Conservation (phyloP, 2,113 vertebrate species). For the Charadrius vociferus region DNA sequence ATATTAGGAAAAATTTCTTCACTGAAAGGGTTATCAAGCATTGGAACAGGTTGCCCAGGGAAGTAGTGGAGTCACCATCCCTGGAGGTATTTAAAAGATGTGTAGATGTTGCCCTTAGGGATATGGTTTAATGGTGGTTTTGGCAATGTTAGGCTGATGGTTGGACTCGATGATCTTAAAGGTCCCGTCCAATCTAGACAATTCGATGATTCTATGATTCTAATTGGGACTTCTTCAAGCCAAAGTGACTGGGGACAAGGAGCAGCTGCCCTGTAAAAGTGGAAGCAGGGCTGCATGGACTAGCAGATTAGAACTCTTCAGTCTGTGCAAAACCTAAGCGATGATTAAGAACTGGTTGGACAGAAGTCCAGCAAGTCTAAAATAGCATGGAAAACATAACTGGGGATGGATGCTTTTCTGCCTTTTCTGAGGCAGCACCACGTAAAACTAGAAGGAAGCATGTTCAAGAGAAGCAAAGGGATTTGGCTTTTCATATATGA, state of each 20-base stretch:
- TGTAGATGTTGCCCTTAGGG: no score
- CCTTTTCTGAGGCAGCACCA: background rate
- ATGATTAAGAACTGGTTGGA: background rate
- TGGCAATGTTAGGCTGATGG: no score
- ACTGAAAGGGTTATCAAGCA: no score
- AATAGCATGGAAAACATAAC: background rate
- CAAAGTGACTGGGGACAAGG: background rate
- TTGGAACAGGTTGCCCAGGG: no score
- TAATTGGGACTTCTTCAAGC: background rate
- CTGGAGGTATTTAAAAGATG: no score
- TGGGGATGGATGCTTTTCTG: background rate
- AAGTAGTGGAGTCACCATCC: no score
- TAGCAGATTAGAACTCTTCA: background rate
- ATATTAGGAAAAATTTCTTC: no score
- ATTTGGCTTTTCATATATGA: background rate
- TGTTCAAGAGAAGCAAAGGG: background rate
- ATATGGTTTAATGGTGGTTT: no score
- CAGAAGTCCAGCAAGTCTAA: background rate
- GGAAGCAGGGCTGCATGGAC: background rate
- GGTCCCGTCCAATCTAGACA: no score
- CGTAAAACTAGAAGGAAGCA: background rate
- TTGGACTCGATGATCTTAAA: no score
- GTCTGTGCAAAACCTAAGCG: background rate
- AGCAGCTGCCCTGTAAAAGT: accelerated
- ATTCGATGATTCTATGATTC: no score